Conservation (phyloP, 2,888 invertebrate species). For the Octonoba sinensis region DNA sequence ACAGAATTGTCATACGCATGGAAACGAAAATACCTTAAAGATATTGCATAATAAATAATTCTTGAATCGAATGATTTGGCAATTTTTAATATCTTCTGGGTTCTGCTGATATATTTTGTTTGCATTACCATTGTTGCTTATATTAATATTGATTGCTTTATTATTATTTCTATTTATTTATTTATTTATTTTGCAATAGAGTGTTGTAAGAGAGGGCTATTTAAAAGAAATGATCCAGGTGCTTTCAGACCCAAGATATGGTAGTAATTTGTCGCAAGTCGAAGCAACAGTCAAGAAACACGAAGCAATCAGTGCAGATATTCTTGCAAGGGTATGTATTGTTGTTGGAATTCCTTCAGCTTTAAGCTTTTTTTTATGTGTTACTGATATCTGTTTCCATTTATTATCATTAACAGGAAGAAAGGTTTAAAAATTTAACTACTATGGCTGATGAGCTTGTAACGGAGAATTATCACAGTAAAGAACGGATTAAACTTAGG, state of each 20-base stretch:
- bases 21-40: too few relatives aligned
- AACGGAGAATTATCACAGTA: conserved; percentile 90
- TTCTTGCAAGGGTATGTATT: conserved; percentile 81
- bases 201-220: conserved; percentile 93
- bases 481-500: conserved; percentile 79
- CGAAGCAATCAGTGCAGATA: conserved; percentile 97
- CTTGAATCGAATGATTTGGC: too few relatives aligned
- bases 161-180: too few relatives aligned
- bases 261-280: conserved; percentile 89
- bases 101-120: too few relatives aligned
- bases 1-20: too few relatives aligned
- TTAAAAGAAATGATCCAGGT: conserved; percentile 98
- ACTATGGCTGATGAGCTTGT: conserved; percentile 94
- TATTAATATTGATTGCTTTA: too few relatives aligned
- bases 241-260: conserved; percentile 90
- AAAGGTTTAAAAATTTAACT: conserved; percentile 92
- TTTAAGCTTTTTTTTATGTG: background rate
- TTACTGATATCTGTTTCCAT: conserved; percentile 8
- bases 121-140: too few relatives aligned
- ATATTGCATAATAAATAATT: too few relatives aligned
- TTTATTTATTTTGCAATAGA: conserved; percentile 70
- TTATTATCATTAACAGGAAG: conserved; percentile 75
- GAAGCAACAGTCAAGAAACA: conserved; percentile 98
- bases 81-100: too few relatives aligned
- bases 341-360: too few relatives aligned